Evolutionary conservation across 2,888 invertebrate genomes (phyloP), one percentile per base, ranked within the genome.

Genomic region (Scelioninae gen. 2): DNA sequence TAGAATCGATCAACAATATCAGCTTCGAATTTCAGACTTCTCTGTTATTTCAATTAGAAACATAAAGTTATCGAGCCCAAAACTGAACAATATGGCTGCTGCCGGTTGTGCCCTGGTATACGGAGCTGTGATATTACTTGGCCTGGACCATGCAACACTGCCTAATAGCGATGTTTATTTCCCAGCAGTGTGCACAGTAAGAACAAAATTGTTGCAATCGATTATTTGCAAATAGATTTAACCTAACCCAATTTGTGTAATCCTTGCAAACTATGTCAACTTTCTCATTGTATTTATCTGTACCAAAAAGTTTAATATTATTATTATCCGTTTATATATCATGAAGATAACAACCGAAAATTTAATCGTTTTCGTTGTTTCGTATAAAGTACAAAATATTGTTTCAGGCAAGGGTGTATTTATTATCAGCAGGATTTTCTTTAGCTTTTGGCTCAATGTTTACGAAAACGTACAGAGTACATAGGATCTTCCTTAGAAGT

Each of bases 391-490:
- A 19, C 10, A 16, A 2, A 55, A 19, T 50, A 37, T 75, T 69
- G 75, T 86, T 87, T 25, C 89, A 96, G 96, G 92, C 93, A 48
- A 90, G 95, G 81, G 95, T 95, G 13, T 96, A 95, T 87, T 89
- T 96, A 55, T 88, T 96, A 52, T 95, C 96, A 1, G 94, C 95
- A 46, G 96, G 96, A 22, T 96, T 96, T 86, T 96, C 96, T 0
- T 86, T 96, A 78, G 94, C 96, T 0, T 96, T 96, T 82, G 96
- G 96, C 31, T 95, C 96, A 15, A 96, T 96, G 94, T 96, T 96
- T 84, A 95, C 96, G 2, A 96, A 96, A 88, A 96, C 96, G 0
- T 96, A 96, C 87, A 88, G 96, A 55, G 96, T 96, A 10, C 96
- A 96, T 87, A 90, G 95, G 80, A 95, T 96, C 85, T 96, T 96